Base-by-base conservation (phyloP, 2,113 vertebrate species). In the Sinocyclocheilus grahami region DNA sequence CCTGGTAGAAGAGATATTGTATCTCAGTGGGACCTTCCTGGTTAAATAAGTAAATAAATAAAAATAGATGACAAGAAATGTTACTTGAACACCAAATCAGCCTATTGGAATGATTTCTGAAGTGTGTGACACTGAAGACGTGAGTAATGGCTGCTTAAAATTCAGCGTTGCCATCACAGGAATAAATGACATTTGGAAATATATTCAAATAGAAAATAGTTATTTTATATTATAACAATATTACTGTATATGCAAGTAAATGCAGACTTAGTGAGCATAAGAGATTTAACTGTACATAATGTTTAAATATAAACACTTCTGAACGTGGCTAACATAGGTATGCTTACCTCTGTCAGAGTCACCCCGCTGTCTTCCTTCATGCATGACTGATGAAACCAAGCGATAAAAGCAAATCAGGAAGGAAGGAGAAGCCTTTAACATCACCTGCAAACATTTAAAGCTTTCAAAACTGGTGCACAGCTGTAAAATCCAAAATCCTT, bases 401-500 rank as follows among this genome's bases (percentile, higher is more conserved):
- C 96, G 96, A 87, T 97, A 93, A 89, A 99, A 98, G 88, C 95
- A 95, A 89, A 95, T 97, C 89, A 99, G 80, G 90, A 99, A 99
- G 2, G 96, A 96, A 0, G 98, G 94, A 72, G 95, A 93, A 55
- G 97, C 94, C 77, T 96, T 97, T 87, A 97, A 91, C 92, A 98
- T 95, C 8, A 97, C 96, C 98, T 99, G 89, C 86, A 42, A 78
- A 33, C 39, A 53, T 82, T 55, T 84, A 63, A 46, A 82, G 5
- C 24, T 71, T 22, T 20, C 33, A 83, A 18, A 37, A 58, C n/a
- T 72, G 51, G 33, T 72, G 27, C 67, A 83, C 20, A 58, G 48
- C 30, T 55, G 42, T 24, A 76, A 76, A 51, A 27, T 46, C 13
- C 39, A 24, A 24, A 48, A 12, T 42, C n/a, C 42, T 76, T 76